These are phyloP conservation scores for Vicugna pacos DNA, from an alignment of 2,113 vertebrate genomes.

Conservation along the genomic window DNA sequence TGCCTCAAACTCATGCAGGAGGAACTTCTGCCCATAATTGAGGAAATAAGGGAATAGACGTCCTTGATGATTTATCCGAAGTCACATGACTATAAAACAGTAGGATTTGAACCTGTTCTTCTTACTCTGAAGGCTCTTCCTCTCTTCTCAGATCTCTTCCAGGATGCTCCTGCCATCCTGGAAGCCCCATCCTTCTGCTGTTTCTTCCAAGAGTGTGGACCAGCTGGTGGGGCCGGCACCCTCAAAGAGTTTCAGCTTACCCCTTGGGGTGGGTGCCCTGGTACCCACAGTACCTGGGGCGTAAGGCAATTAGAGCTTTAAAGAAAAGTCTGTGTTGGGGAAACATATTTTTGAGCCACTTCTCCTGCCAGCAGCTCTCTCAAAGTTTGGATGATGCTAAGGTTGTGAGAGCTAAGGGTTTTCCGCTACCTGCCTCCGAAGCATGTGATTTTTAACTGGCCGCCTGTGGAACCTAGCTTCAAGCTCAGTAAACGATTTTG, in stretches of 20 bases:
- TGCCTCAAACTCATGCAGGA: background rate
- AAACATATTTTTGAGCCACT: background rate
- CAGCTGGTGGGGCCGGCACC: too few relatives aligned
- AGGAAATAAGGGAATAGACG: background rate
- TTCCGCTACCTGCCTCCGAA: background rate
- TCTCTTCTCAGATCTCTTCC: background rate
- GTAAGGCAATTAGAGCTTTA: background rate
- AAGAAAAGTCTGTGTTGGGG: background rate
- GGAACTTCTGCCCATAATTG: background rate
- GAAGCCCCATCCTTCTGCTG: background rate
- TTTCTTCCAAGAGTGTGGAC: background rate
- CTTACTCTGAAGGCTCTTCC: background rate
- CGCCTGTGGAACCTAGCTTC: background rate
- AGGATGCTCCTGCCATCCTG: background rate
- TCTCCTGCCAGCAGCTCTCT: background rate
- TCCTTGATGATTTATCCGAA: background rate
- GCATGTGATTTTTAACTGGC: background rate
- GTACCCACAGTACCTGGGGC: background rate
- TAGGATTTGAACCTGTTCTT: background rate
- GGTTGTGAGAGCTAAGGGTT: background rate
- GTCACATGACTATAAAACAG: background rate
- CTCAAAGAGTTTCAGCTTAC: too few relatives aligned
- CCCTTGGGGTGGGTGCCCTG: background rate
- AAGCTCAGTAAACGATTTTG: background rate
- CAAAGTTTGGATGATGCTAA: background rate